Evolutionary conservation across 2,113 vertebrate genomes (phyloP).

Genomic region (Felis catus): DNA sequence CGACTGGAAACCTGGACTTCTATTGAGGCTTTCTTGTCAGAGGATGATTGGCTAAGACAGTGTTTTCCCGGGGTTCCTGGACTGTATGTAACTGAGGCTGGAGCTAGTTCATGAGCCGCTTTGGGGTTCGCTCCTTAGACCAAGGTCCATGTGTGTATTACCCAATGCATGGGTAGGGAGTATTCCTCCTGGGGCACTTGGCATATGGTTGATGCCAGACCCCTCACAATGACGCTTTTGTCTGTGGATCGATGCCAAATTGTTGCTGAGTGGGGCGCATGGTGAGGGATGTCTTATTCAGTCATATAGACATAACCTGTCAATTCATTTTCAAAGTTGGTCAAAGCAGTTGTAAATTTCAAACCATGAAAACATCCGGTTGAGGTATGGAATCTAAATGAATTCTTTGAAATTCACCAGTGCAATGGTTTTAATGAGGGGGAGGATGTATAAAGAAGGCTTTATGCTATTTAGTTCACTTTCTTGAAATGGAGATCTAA

Average conservation of each 20-base stretch:
- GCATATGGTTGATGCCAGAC: not conserved
- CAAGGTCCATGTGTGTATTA: not conserved
- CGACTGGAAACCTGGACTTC: not conserved
- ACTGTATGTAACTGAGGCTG: not conserved
- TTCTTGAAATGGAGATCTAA: slow-evolving; percentile 45
- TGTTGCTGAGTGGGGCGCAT: not conserved
- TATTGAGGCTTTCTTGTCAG: not conserved
- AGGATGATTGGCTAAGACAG: not conserved
- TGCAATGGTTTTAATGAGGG: not conserved
- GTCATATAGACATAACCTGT: not conserved
- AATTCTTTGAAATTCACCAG: slow-evolving; percentile 40
- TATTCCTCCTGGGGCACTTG: not conserved
- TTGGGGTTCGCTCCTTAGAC: not conserved
- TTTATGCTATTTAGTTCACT: not conserved
- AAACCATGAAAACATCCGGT: not conserved
- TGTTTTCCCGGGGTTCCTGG: not conserved
- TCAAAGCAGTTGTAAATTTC: slow-evolving; percentile 5
- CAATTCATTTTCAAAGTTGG: not conserved
- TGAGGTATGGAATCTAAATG: slow-evolving; percentile 27
- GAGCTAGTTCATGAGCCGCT: not conserved
- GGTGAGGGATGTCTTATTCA: not conserved
- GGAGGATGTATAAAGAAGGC: not conserved
- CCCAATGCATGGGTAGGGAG: rapidly evolving
- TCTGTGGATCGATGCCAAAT: not conserved
- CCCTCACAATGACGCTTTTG: not conserved